These are phyloP conservation scores for Trogon surrucura DNA, from an alignment of 2,113 vertebrate genomes.

Conservation along the genomic window DNA sequence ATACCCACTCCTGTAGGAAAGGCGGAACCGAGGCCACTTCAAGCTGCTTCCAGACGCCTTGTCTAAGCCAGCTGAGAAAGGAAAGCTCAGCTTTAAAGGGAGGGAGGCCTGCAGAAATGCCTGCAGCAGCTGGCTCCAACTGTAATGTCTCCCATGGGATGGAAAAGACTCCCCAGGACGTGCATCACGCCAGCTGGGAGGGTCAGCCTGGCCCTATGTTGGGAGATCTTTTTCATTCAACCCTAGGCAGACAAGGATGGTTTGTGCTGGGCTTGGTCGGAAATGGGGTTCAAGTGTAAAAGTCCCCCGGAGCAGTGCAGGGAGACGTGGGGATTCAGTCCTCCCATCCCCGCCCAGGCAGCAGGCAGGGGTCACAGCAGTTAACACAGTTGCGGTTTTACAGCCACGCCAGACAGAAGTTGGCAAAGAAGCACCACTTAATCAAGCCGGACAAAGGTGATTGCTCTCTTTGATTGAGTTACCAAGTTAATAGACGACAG, in stretches of 20 bases:
- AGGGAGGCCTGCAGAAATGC: background rate
- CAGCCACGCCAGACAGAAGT: background rate
- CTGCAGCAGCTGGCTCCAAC: background rate
- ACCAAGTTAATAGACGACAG: constrained; percentile 59
- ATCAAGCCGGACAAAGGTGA: constrained; percentile 52
- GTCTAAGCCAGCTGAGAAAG: background rate
- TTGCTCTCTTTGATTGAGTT: constrained; percentile 60
- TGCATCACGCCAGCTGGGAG: background rate
- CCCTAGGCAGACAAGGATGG: background rate
- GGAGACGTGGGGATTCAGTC: background rate
- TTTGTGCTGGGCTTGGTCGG: background rate
- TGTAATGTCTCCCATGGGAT: background rate
- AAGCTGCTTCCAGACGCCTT: background rate
- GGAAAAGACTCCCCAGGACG: background rate
- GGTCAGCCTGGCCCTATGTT: background rate
- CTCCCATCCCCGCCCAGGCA: background rate
- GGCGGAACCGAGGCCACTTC: background rate
- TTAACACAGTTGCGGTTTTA: constrained; percentile 19
- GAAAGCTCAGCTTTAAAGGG: background rate
- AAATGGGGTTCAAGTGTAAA: background rate
- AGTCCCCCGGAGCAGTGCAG: background rate
- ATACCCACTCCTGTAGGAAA: background rate
- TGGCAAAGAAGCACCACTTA: constrained; percentile 48
- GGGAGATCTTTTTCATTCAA: background rate
- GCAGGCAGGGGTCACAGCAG: background rate